Conservation (phyloP, 2,888 invertebrate genomes). For the Chirona hameri region DNA sequence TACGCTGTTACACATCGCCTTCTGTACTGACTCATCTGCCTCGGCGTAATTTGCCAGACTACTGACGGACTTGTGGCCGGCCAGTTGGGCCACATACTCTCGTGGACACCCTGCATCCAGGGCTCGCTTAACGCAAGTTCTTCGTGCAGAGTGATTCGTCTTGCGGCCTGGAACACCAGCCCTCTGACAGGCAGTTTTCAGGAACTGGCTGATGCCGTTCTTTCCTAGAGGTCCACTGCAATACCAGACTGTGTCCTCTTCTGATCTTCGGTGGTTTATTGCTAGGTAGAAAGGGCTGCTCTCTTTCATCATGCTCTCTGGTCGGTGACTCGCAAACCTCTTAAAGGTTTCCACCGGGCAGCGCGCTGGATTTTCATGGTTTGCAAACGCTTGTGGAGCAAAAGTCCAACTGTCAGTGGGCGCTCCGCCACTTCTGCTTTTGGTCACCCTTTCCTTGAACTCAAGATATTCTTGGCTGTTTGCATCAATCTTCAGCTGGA, state of each 20-base stretch:
- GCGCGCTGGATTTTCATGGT: not conserved
- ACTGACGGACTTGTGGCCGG: not conserved
- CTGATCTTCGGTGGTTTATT: not conserved
- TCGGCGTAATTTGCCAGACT: not conserved
- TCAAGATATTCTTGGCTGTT: not conserved
- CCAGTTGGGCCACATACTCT: not conserved
- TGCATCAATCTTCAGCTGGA: not conserved
- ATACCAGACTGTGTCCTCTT: not conserved
- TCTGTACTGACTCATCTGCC: not conserved
- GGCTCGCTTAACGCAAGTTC: not conserved
- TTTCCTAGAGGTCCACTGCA: not conserved
- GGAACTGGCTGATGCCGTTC: not conserved
- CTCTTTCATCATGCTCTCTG: not conserved
- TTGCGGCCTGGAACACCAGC: not conserved
- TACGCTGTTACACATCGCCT: not conserved
- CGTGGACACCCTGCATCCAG: not conserved
- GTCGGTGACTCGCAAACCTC: not conserved
- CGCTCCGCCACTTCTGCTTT: not conserved
- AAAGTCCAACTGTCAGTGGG: not conserved
- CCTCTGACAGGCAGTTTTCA: not conserved
- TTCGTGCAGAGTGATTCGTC: not conserved
- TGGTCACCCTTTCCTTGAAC: not conserved
- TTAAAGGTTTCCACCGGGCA: not conserved
- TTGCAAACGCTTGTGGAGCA: not conserved
- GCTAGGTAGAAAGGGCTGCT: not conserved